phyloP scores from a whole-genome alignment of 2,113 vertebrate genomes.

The Plecotus auritus region DNA sequence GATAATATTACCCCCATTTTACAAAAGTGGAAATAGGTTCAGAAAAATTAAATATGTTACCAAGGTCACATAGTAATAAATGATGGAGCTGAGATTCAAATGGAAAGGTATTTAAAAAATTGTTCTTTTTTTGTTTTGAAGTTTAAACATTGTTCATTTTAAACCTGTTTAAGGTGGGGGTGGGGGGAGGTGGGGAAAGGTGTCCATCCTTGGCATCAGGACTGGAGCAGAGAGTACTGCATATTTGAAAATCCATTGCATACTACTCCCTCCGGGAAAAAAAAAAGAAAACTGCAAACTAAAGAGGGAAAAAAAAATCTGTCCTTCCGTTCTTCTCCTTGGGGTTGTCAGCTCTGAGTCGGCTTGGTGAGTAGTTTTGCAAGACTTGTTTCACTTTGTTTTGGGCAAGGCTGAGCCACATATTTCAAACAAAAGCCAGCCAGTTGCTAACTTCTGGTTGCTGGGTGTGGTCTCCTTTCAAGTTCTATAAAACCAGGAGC shows the following conservation, averaged over 20 bases:
- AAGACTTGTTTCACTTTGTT: constrained; percentile 67
- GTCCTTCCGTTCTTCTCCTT: background rate
- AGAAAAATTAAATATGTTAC: background rate
- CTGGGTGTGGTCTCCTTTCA: constrained; percentile 77
- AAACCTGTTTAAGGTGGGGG: background rate
- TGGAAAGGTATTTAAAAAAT: background rate
- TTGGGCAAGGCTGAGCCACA: constrained; percentile 39
- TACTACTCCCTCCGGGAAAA: background rate
- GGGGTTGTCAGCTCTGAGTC: constrained; percentile 29
- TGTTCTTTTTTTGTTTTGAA: background rate
- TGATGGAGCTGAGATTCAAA: background rate
- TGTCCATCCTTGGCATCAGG: background rate
- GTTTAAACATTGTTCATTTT: background rate
- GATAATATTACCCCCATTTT: background rate
- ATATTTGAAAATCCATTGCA: background rate
- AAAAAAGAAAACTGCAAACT: background rate
- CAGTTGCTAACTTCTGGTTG: constrained; percentile 76
- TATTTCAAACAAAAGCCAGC: constrained; percentile 51
- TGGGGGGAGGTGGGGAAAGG: background rate
- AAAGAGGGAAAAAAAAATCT: background rate
- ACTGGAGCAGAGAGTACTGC: background rate
- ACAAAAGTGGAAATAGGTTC: background rate
- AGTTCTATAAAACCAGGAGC: constrained; percentile 70
- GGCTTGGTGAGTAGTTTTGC: constrained; percentile 60
- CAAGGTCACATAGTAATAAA: background rate